Evolutionary conservation across 2,797 vertebrate genomes (phyloP), one percentile per base, ranked within the genome.

Genomic region (Cyprinodon diabolis): DNA sequence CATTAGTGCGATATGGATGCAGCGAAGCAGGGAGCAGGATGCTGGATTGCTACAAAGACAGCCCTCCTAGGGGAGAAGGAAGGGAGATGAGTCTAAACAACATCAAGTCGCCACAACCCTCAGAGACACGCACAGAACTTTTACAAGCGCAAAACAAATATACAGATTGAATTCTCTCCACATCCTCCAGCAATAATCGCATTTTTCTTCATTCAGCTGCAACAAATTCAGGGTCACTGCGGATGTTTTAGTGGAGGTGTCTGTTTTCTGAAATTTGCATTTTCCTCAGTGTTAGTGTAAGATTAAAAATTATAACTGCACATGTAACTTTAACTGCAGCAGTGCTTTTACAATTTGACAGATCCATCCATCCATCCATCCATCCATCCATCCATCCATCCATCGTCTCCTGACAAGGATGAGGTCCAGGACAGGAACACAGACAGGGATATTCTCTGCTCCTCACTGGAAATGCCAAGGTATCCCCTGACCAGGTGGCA

Each of bases 1-100:
- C 91, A 88, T 93, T 92, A 94, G 87, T 62, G 78, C 81, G 86
- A 92, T 93, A 92, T 89, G 91, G 90, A 93, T 90, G 90, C 91
- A 94, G 83, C 68, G 47, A 88, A 93, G 92, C 91, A 90, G 88
- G 72, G 88, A 89, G 82, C 82, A 83, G 88, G 89, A 91, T 88
- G 91, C 89, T 77, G 83, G 87, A 85, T 90, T 75, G 89, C 89
- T 90, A 74, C 85, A 85, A 82, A 92, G 89, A 90, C 90, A 83
- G 85, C 85, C 88, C 90, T 91, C 91, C 54, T 14, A 87, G 62
- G 67, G 71, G 30, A 19, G 76, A 35, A 75, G 76, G 83, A 58
- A 70, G 65, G 57, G 77, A 79, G 85, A 89, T 74, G 82, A 82
- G 89, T 90, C 89, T 78, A 90, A 90, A 92, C 90, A 92, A 90